Conservation (phyloP, 1,140 invertebrate species). For the Mesaphorura yosii region DNA sequence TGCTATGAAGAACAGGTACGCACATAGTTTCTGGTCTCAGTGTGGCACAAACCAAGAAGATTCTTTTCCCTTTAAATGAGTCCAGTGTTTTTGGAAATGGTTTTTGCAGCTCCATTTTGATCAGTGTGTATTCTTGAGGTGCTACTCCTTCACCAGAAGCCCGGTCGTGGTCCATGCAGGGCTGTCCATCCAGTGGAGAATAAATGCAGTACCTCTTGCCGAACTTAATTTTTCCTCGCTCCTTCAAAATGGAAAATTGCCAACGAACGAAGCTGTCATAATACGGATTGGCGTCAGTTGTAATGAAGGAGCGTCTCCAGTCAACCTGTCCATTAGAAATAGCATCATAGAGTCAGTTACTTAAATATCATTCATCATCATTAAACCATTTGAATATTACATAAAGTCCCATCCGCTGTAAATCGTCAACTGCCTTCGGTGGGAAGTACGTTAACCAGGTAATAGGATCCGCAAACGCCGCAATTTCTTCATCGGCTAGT, state of each 20-base stretch:
- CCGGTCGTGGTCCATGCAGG: slow-evolving; percentile 99
- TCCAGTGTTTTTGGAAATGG: slow-evolving; percentile 62
- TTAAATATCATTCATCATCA: too few species aligned
- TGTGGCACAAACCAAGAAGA: slow-evolving; percentile 93
- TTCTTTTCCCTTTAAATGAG: slow-evolving; percentile 36
- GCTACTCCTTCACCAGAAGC: slow-evolving; percentile 89
- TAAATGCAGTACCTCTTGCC: slow-evolving; percentile 96
- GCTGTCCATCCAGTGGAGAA: slow-evolving; percentile 91
- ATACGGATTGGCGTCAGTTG: slow-evolving; percentile 94
- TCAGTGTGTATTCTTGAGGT: slow-evolving; percentile 93
- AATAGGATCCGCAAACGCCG: slow-evolving; percentile 75
- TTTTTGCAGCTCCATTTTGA: slow-evolving; percentile 78
- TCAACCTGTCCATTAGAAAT: slow-evolving; percentile 55
- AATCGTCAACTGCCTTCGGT: slow-evolving; percentile 70
- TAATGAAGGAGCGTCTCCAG: slow-evolving; percentile 94
- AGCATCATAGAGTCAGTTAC: background rate
- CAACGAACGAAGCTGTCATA: slow-evolving; percentile 96
- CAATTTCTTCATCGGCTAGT: slow-evolving; percentile 79
- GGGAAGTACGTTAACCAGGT: slow-evolving; percentile 97
- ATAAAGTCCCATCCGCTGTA: slow-evolving; percentile 78
- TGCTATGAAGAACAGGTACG: background rate
- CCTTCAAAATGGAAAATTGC: slow-evolving; percentile 87
- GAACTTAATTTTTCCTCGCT: slow-evolving; percentile 81
- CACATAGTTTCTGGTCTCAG: slow-evolving; percentile 94
- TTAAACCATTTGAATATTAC: slow-evolving; percentile 43